Evolutionary conservation across 2,797 vertebrate species (phyloP).

Genomic region (Chiloscyllium punctatum): DNA sequence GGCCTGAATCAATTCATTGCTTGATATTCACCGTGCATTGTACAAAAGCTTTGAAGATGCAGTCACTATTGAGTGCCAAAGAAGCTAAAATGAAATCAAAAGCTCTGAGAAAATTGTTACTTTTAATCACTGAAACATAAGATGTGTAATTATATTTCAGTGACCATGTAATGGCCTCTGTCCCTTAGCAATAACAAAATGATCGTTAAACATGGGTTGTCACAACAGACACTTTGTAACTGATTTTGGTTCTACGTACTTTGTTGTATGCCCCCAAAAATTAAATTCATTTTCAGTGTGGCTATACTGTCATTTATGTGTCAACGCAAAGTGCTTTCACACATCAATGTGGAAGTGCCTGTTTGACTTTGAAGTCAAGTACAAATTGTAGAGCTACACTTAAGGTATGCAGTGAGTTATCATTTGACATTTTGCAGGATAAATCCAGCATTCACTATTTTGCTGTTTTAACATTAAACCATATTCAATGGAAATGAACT

Average conservation of each 20-base stretch:
- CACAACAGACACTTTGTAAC: neutral
- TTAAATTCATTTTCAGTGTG: neutral
- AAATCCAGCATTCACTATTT: neutral
- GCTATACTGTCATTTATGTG: neutral
- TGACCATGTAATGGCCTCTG: conserved; percentile 48
- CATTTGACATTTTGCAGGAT: neutral
- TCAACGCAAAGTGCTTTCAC: neutral
- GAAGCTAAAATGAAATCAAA: conserved; percentile 60
- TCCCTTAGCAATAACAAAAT: conserved; percentile 52
- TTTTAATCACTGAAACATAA: conserved; percentile 60
- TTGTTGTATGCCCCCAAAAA: neutral
- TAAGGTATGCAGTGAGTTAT: neutral
- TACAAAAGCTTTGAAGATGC: conserved; percentile 60
- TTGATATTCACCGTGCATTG: conserved; percentile 69
- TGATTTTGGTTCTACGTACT: neutral
- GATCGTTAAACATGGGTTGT: conserved; percentile 38
- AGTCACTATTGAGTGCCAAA: conserved; percentile 58
- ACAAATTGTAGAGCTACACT: neutral
- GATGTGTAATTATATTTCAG: conserved; percentile 58
- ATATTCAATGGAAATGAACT: neutral
- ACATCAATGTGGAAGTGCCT: neutral
- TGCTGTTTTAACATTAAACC: neutral
- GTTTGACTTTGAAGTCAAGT: neutral
- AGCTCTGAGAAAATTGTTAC: conserved; percentile 57
- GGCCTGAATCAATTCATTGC: conserved; percentile 78